phyloP scores from a whole-genome alignment of 2,113 vertebrate species.

The Dendrocopos noguchii region DNA sequence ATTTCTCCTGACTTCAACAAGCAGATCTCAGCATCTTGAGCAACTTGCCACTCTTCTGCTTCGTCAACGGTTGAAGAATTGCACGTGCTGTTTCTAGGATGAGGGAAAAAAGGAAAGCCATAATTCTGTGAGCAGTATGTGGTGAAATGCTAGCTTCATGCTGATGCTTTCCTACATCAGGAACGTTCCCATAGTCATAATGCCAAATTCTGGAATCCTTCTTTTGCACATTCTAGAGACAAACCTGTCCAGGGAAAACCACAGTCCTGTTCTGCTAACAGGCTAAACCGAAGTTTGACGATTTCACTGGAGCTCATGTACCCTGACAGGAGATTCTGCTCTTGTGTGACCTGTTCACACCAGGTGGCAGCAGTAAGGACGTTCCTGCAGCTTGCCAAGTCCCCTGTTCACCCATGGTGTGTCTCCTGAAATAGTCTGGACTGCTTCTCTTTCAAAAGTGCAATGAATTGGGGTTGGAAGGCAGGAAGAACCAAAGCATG shows the following conservation, averaged over 20 bases:
- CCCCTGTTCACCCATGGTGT: too few relatives aligned
- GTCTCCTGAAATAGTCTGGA: too few relatives aligned
- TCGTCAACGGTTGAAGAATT: constrained; percentile 83
- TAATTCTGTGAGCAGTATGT: not conserved
- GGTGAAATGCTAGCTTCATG: not conserved
- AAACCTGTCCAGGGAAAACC: not conserved
- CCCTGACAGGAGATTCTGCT: too few relatives aligned
- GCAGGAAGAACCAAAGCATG: too few relatives aligned
- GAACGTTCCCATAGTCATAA: not conserved
- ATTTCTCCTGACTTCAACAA: constrained; percentile 91
- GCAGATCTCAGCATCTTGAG: constrained; percentile 91
- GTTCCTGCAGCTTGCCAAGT: too few relatives aligned
- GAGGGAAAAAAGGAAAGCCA: not conserved
- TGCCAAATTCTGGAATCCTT: not conserved
- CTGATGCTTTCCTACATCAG: not conserved
- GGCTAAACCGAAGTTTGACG: too few relatives aligned
- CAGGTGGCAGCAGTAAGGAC: too few relatives aligned
- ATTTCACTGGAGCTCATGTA: too few relatives aligned
- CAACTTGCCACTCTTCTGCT: constrained; percentile 76
- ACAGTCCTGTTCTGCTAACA: not conserved
- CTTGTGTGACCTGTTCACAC: too few relatives aligned
- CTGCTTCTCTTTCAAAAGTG: too few relatives aligned
- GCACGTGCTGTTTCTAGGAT: constrained; percentile 75
- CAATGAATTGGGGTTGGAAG: too few relatives aligned
- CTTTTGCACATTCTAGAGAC: not conserved